A percentile compares a stretch with the other conserved stretches of the same genome.
Conservation (phyloP, 2,113 vertebrate species). For the Meleagris gallopavo region DNA sequence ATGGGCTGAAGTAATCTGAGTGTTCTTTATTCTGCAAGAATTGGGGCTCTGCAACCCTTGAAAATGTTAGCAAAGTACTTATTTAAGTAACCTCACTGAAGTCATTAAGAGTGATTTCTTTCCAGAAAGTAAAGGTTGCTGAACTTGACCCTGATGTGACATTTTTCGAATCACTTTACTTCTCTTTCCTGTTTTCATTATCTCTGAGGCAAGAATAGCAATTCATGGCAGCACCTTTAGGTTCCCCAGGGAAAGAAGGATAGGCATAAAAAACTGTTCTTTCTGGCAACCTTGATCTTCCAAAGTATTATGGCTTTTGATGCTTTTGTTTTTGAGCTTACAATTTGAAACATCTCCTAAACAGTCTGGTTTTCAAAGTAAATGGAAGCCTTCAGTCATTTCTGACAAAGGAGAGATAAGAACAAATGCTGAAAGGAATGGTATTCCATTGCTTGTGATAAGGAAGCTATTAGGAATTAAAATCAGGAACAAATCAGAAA, state of each 20-base stretch:
- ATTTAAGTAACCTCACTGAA: neutral
- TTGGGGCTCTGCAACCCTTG: neutral
- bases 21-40: neutral
- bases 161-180: neutral
- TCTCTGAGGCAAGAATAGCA: neutral
- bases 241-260: neutral
- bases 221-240: neutral
- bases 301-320: neutral
- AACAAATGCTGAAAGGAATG: neutral
- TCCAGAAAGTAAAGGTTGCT: neutral
- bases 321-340: neutral
- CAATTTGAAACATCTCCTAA: neutral
- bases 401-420: neutral
- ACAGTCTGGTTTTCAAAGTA: neutral
- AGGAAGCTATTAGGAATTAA: neutral
- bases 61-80: neutral
- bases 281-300: neutral
- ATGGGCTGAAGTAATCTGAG: neutral
- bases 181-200: neutral
- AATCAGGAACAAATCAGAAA: neutral
- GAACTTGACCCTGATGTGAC: neutral
- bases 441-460: neutral
- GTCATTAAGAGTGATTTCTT: constrained; percentile 9
- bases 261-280: neutral
- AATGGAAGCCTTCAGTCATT: neutral